A percentile compares a stretch with the other conserved stretches of the same genome.
Evolutionary conservation across 2,113 vertebrate species (phyloP).

Genomic region (Dendropsophus ebraccatus): DNA sequence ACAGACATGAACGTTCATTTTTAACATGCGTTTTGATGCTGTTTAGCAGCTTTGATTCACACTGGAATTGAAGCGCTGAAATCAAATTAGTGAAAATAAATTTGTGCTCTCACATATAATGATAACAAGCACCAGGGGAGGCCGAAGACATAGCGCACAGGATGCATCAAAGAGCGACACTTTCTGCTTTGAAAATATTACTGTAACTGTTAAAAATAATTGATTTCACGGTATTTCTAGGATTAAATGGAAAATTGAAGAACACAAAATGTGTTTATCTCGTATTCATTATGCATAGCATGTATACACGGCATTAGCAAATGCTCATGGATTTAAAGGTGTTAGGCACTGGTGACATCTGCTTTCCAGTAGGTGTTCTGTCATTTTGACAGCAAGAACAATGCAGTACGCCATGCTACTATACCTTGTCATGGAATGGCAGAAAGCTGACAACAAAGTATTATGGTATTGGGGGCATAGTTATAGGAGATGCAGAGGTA

Average conservation of each 20-base stretch:
- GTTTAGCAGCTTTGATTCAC: conserved; percentile 18
- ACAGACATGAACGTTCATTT: too few species aligned
- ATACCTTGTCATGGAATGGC: too few species aligned
- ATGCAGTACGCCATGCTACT: too few species aligned
- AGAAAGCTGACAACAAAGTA: too few species aligned
- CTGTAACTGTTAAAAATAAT: conserved; percentile 5
- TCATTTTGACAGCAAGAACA: too few species aligned
- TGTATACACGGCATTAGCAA: neutral
- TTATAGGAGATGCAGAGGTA: too few species aligned
- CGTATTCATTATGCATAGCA: neutral
- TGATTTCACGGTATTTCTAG: conserved; percentile 5
- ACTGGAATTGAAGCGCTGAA: conserved; percentile 9
- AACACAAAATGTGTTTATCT: neutral
- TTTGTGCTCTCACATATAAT: neutral
- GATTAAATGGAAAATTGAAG: conserved; percentile 1
- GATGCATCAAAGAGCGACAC: neutral
- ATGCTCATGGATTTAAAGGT: neutral
- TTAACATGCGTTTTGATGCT: neutral
- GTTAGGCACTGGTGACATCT: neutral
- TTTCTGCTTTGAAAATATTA: neutral
- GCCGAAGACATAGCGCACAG: neutral
- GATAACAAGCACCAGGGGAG: neutral
- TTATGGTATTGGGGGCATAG: too few species aligned
- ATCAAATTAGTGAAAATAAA: conserved; percentile 32
- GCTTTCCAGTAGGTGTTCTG: neutral